Evolutionary conservation across 1,140 invertebrate genomes (phyloP), one percentile per base, ranked within the genome.

Genomic region (Lanistes nyassanus): DNA sequence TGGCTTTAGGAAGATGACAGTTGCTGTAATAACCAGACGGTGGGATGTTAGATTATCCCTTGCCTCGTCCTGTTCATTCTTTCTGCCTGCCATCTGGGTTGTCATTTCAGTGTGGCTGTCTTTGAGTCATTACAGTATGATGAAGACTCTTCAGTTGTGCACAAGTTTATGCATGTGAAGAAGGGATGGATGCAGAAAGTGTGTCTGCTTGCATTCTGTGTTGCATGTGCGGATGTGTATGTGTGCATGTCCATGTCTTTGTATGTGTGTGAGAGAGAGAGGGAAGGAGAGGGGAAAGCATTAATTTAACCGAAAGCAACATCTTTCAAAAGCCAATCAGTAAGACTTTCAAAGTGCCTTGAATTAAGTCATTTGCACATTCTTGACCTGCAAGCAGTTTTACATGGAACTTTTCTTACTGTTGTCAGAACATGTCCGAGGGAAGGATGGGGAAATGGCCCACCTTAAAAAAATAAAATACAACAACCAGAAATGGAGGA

Each of bases 1-100:
- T 60, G 56, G 56, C 56, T 26, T 60, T 60, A 60, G n/a, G 56
- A n/a, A 31, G n/a, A 60, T 60, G 56, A 60, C n/a, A 26, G 56
- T 11, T 3, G 3, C n/a, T 60, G 56, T 60, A 58, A 6, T 58
- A 31, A n/a, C n/a, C n/a, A 26, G 56, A n/a, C 11, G 56, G 23
- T 60, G 7, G n/a, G 56, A 7, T 60, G 23, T 7, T 26, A 0
- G 11, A 5, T n/a, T 3, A 2, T 60, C 29, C 23, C 56, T 60
- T 60, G 56, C 56, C 11, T 60, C 23, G 29, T 60, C 23, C 13
- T 53, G 23, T 11, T 23, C 13, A 23, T 31, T 23, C 56, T n/a
- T 9, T 26, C 29, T n/a, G 1, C n/a, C 13, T 26, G 6, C 56
- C 23, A 60, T 11, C 6, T 3, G 29, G n/a, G n/a, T 60, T 9